Evolutionary conservation across 2,888 invertebrate species (phyloP), one percentile per base, ranked within the genome.

Genomic region (Rhyacophila evoluta): DNA sequence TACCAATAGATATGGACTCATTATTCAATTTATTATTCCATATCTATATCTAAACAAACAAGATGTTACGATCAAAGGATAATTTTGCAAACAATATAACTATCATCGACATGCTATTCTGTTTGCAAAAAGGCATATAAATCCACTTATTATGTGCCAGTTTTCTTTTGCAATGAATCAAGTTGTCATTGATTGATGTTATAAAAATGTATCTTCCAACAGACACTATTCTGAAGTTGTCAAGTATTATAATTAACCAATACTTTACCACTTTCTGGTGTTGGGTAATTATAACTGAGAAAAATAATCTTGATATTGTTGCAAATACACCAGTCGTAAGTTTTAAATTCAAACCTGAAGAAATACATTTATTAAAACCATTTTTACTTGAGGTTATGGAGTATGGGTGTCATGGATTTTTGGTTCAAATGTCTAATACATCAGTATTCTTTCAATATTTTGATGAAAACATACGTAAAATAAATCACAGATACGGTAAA

Each of bases 251-350:
- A 25, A 69, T 74, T 3, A 55, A 74, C n/a, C 38, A 38, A 8
- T 77, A 74, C 19, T 77, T 77, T 36, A 69, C 28, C 1, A 39
- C 69, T 29, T 77, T 77, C 71, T 74, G 69, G 73, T 77, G 77
- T 33, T 73, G 73, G 0, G 74, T 77, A 8, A 55, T 77, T 11
- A 70, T 77, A 68, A 73, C 69, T 27, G 77, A 77, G 28, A n/a
- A 12, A 8, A 15, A 55, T 19, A 19, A 29, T 10, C 11, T 33
- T 10, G n/a, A 29, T 15, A 10, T 74, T 0, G 2, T 29, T 10
- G 5, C 19, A 1, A 33, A 74, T n/a, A 67, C 28, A 25, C 12
- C 36, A 19, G 8, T 77, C 3, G 33, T 74, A n/a, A n/a, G 27
- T n/a, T 19, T 74, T n/a, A 37, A 33, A 15, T 77, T 25, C n/a